phyloP scores from a whole-genome alignment of 2,888 invertebrate species.

The Nineta flava region DNA sequence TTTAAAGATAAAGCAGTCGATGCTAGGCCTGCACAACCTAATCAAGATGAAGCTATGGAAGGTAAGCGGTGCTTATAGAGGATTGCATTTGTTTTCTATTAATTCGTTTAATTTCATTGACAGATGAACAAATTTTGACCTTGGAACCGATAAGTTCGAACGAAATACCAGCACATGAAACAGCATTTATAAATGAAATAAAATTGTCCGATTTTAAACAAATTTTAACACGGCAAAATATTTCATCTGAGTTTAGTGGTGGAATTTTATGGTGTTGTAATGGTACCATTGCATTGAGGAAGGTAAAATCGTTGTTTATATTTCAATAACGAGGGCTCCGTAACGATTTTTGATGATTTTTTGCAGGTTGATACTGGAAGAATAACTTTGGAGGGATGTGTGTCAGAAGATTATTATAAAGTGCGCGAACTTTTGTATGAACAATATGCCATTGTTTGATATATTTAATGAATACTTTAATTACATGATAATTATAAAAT shows the following conservation, averaged over 20 bases:
- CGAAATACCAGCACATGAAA: slow-evolving; percentile 51
- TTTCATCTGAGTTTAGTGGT: slow-evolving; percentile 73
- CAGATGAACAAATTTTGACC: slow-evolving; percentile 45
- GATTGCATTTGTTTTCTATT: not conserved
- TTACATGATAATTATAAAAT: not conserved
- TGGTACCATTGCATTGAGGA: slow-evolving; percentile 73
- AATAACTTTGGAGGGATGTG: slow-evolving; percentile 83
- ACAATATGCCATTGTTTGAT: slow-evolving; percentile 88
- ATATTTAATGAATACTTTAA: not conserved
- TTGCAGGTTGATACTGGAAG: slow-evolving; percentile 79
- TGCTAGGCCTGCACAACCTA: slow-evolving; percentile 28
- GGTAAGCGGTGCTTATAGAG: slow-evolving; percentile 16
- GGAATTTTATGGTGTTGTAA: slow-evolving; percentile 92
- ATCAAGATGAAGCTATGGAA: slow-evolving; percentile 29
- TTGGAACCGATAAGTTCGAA: slow-evolving; percentile 44
- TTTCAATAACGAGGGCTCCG: slow-evolving; percentile 5
- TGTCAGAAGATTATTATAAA: slow-evolving; percentile 90
- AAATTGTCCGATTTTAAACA: slow-evolving; percentile 85
- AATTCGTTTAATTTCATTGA: slow-evolving; percentile 15
- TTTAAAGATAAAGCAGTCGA: slow-evolving; percentile 44
- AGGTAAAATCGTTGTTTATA: slow-evolving; percentile 34
- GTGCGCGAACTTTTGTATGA: slow-evolving; percentile 84
- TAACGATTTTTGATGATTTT: slow-evolving; percentile 14
- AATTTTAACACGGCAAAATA: slow-evolving; percentile 54
- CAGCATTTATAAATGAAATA: slow-evolving; percentile 84